Evolutionary conservation across 64 coral and sea anemone genomes (phyloP).

Genomic region (Pachyseris speciosa): DNA sequence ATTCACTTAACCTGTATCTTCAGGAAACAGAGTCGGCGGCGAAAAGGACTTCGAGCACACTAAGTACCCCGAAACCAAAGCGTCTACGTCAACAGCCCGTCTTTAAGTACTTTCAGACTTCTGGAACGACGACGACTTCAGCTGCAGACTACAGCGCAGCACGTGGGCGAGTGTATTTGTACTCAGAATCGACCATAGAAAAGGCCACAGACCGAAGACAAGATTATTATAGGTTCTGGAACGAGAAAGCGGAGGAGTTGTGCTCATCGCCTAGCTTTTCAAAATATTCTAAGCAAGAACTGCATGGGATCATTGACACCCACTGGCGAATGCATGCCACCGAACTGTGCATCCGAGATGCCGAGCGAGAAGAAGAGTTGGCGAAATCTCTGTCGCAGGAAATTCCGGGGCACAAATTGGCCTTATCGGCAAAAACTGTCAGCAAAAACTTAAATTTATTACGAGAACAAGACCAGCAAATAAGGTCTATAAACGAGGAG

Average conservation of each 20-base stretch:
- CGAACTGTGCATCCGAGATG: constrained; percentile 41
- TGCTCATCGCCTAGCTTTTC: constrained; percentile 23
- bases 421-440: constrained; percentile 49
- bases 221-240: constrained; percentile 42
- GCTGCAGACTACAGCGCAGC: constrained; percentile 52
- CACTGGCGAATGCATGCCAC: constrained; percentile 60
- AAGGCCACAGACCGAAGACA: constrained; percentile 12
- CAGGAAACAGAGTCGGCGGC: constrained; percentile 33
- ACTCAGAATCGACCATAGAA: constrained; percentile 18
- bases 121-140: background rate
- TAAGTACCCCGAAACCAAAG: constrained; percentile 50
- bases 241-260: constrained; percentile 40
- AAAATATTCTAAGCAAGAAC: constrained; percentile 44
- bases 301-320: constrained; percentile 58
- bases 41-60: constrained; percentile 4
- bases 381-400: constrained; percentile 36
- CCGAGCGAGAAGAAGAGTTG: constrained; percentile 49
- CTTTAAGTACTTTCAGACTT: constrained; percentile 21
- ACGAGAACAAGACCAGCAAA: constrained; percentile 31
- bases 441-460: constrained; percentile 44
- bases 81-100: constrained; percentile 16
- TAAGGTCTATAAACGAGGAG: constrained; percentile 41
- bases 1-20: constrained; percentile 14
- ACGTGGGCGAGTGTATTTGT: constrained; percentile 47
- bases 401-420: constrained; percentile 31